These are phyloP conservation scores for Helicoverpa armigera DNA, from an alignment of 1,140 invertebrate species.

Conservation along the genomic window DNA sequence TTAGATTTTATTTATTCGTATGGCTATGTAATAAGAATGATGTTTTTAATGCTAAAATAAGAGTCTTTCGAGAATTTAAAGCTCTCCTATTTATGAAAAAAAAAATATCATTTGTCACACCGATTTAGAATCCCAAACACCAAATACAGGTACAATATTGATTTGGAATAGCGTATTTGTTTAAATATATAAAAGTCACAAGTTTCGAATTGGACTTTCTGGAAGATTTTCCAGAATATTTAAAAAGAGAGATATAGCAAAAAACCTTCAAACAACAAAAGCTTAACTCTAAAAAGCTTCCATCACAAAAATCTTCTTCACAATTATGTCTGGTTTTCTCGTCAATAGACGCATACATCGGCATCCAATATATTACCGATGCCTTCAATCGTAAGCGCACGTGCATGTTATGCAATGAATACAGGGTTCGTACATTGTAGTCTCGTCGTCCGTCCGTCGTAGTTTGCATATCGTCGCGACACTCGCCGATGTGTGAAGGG, in stretches of 20 bases:
- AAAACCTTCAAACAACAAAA: neutral
- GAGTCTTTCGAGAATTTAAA: too few relatives aligned
- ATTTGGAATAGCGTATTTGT: too few relatives aligned
- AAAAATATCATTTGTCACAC: too few relatives aligned
- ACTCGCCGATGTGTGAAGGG: conserved; percentile 15
- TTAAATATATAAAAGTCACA: too few relatives aligned
- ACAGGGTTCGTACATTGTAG: conserved; percentile 24
- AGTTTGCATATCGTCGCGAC: conserved; percentile 42
- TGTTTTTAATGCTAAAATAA: too few relatives aligned
- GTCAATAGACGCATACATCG: conserved; percentile 23
- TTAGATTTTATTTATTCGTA: neutral
- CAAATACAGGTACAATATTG: too few relatives aligned
- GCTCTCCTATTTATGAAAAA: too few relatives aligned
- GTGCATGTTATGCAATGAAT: conserved; percentile 55
- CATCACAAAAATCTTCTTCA: neutral
- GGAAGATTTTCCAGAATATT: too few relatives aligned
- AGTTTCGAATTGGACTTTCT: too few relatives aligned
- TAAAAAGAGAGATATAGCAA: neutral
- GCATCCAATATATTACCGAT: conserved; percentile 38
- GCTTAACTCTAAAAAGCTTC: neutral
- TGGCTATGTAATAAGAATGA: neutral
- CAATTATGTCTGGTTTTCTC: neutral
- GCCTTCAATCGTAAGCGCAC: conserved; percentile 43
- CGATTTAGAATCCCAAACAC: too few relatives aligned
- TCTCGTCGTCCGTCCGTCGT: conserved; percentile 43